Evolutionary conservation across 2,113 vertebrate genomes (phyloP), one percentile per base, ranked within the genome.

Genomic region (Eleginops maclovinus): DNA sequence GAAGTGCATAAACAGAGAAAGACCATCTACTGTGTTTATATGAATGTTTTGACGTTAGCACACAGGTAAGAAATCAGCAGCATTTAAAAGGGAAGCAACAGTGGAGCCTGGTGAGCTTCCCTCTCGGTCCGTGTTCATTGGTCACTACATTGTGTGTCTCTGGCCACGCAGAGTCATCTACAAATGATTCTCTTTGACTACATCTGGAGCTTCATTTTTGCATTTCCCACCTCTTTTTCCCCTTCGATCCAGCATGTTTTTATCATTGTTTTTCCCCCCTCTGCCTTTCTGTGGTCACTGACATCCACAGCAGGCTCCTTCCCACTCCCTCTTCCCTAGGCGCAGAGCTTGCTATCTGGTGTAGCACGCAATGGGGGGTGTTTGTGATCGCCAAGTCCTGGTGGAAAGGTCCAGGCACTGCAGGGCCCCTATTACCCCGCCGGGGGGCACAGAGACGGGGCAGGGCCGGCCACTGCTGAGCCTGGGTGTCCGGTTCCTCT

Each of bases 401-500:
- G 81, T 88, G 79, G 91, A 93, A 92, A 91, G 90, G 88, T 93
- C 87, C 87, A 72, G 69, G 77, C 86, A 83, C 86, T 73, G 85
- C 76, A 83, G 91, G 88, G 75, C 79, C 79, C 83, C 84, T 72
- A 68, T 76, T 90, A 86, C 85, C 86, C 77, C 87, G 89, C 93
- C 85, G 74, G 86, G 93, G 90, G 93, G 88, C 87, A 87, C 51
- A 50, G 75, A 93, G 90, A 90, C 72, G 69, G 90, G 91, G 82
- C 89, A 90, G 80, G 72, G 82, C 80, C 60, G 80, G 76, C 87
- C 89, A 86, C 92, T 77, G 84, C 88, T 89, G 89, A 84, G 82
- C 82, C 62, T 1, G 88, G 90, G 94, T 94, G 89, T 94, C 88
- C 59, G 58, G 86, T 94, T 94, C 90, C 92, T 86, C 74, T 41